A percentile compares a stretch with the other conserved stretches of the same genome.
Conservation (phyloP, 2,797 vertebrate genomes). For the Alfaro cultratus region DNA sequence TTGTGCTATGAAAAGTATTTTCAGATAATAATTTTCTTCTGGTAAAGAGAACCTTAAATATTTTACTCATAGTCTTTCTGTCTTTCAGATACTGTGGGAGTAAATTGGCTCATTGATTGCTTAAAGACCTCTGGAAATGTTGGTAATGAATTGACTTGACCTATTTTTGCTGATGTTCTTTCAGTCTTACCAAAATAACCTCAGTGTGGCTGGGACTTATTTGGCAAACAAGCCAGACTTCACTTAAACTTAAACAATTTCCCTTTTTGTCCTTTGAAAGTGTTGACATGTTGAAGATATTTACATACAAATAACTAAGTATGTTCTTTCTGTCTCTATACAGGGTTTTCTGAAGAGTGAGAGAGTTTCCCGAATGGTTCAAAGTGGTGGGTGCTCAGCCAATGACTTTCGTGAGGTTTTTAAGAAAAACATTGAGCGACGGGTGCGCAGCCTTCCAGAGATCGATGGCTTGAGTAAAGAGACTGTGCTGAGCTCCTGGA, state of each 20-base stretch:
- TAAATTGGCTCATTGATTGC: too few relatives aligned
- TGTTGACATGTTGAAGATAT: background rate
- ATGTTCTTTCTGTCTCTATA: background rate
- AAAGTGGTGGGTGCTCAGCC: constrained; percentile 94
- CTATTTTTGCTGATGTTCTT: too few relatives aligned
- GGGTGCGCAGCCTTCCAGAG: constrained; percentile 95
- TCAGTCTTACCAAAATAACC: too few relatives aligned
- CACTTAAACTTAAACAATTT: too few relatives aligned
- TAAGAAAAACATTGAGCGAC: constrained; percentile 98
- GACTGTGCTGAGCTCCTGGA: constrained; percentile 97
- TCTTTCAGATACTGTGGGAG: too few relatives aligned
- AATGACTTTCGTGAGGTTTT: constrained; percentile 96
- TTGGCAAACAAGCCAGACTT: too few relatives aligned
- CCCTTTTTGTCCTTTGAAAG: background rate
- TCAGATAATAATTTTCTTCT: too few relatives aligned
- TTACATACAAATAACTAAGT: background rate
- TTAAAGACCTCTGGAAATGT: too few relatives aligned
- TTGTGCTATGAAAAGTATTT: background rate
- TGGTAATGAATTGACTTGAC: too few relatives aligned
- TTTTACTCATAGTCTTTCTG: too few relatives aligned
- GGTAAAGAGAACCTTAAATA: too few relatives aligned
- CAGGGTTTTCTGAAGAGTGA: constrained; percentile 97
- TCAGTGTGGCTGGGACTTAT: too few relatives aligned
- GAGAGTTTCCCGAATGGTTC: constrained; percentile 94
- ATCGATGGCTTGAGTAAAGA: constrained; percentile 98